Conservation (phyloP, 2,888 invertebrate species). For the Drosophila rellima region DNA sequence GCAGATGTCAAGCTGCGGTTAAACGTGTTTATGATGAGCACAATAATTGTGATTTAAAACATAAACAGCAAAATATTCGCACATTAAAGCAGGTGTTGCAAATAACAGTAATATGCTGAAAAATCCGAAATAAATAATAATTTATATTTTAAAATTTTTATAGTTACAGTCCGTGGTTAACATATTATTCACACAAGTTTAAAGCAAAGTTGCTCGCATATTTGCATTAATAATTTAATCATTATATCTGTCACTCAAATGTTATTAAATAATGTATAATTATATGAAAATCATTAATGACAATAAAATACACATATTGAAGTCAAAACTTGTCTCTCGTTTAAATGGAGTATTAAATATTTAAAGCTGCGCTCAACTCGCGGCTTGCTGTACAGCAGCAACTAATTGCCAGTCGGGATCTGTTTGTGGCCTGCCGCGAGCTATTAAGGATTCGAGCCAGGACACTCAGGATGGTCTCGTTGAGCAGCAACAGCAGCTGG, state of each 20-base stretch:
- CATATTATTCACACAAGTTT: not conserved
- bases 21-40: constrained; percentile 54
- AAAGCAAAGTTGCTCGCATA: constrained; percentile 3
- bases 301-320: not conserved
- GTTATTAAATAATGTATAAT: constrained; percentile 34
- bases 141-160: no score
- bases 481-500: constrained; percentile 42
- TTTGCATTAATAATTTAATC: constrained; percentile 11
- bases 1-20: constrained; percentile 64
- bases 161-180: not conserved
- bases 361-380: constrained; percentile 15
- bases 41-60: constrained; percentile 14
- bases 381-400: constrained; percentile 34
- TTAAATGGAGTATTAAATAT: constrained; percentile 24
- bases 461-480: constrained; percentile 30
- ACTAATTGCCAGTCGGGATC: constrained; percentile 55
- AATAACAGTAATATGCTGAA: no score
- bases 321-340: not conserved
- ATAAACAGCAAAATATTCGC: not conserved
- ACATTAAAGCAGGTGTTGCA: not conserved
- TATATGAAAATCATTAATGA: constrained; percentile 14
- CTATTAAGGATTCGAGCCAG: constrained; percentile 42
- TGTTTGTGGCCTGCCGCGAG: constrained; percentile 52
- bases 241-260: constrained; percentile 19
- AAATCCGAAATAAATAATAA: no score